phyloP scores from a whole-genome alignment of 2,113 vertebrate species.

The Chrysemys picta region DNA sequence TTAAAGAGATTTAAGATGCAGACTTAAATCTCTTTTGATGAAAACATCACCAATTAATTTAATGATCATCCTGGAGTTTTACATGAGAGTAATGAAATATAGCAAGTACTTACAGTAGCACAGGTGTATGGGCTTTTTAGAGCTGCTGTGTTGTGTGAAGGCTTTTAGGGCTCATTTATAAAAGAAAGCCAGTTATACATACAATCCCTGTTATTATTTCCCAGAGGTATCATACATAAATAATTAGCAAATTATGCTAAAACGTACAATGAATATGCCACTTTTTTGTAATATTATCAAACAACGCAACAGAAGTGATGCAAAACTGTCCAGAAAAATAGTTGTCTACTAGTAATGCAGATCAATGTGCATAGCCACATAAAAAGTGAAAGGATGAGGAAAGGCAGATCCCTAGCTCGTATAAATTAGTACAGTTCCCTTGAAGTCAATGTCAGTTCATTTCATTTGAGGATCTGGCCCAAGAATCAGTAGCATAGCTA shows the following conservation, averaged over 20 bases:
- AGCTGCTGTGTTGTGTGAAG: background rate
- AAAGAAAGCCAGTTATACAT: background rate
- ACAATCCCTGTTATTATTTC: background rate
- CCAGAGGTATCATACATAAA: background rate
- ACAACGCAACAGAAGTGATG: background rate
- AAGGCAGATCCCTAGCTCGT: background rate
- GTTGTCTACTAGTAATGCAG: background rate
- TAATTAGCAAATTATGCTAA: background rate
- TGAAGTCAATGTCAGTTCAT: background rate
- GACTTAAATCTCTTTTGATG: background rate
- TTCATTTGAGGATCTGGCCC: background rate
- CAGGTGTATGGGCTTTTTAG: background rate
- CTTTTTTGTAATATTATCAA: background rate
- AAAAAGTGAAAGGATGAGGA: background rate
- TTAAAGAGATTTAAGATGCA: background rate
- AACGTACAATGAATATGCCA: background rate
- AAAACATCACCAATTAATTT: background rate
- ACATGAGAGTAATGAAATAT: background rate
- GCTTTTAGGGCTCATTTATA: constrained; percentile 5
- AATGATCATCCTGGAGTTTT: background rate
- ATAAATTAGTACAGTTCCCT: background rate
- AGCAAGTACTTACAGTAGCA: background rate
- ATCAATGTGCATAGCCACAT: background rate
- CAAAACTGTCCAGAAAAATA: background rate
- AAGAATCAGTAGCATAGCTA: too few relatives aligned